A percentile compares a stretch with the other conserved stretches of the same genome.
phyloP scores from a whole-genome alignment of 2,888 invertebrate species.

The Pristionchus mayeri region DNA sequence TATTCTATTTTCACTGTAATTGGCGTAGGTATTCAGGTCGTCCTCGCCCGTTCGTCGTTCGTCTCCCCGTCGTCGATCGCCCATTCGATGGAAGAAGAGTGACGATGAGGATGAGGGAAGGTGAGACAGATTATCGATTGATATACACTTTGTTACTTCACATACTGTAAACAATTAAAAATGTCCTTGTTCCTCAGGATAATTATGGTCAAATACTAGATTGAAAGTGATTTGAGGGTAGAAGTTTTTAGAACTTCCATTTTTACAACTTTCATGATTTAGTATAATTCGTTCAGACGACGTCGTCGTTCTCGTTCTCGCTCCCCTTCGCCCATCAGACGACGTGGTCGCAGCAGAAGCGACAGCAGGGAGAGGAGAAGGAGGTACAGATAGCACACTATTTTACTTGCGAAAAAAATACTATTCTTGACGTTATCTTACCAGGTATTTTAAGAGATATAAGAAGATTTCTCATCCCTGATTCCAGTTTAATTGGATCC shows the following conservation, averaged over 20 bases:
- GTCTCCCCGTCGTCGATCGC: constrained; percentile 34
- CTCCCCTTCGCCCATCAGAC: background rate
- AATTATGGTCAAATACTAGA: background rate
- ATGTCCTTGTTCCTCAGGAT: no score
- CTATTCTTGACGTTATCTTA: no score
- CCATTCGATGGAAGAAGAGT: constrained; percentile 30
- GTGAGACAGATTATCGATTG: background rate
- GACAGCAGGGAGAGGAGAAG: constrained; percentile 6
- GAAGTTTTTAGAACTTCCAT: background rate
- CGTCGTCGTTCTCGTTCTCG: constrained; percentile 5
- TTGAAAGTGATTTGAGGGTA: no score
- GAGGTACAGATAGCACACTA: no score
- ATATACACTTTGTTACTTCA: no score
- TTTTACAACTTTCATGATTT: background rate
- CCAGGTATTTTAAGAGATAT: no score
- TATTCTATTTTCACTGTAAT: no score
- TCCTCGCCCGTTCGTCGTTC: constrained; percentile 11
- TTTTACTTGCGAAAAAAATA: no score
- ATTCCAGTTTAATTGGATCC: no score
- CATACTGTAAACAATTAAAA: no score
- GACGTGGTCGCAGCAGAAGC: background rate
- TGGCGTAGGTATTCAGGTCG: no score
- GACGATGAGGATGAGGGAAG: constrained; percentile 14
- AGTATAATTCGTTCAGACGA: background rate
- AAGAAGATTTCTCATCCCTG: background rate